phyloP scores from a whole-genome alignment of 2,888 invertebrate genomes.

The Gortyna flavago region DNA sequence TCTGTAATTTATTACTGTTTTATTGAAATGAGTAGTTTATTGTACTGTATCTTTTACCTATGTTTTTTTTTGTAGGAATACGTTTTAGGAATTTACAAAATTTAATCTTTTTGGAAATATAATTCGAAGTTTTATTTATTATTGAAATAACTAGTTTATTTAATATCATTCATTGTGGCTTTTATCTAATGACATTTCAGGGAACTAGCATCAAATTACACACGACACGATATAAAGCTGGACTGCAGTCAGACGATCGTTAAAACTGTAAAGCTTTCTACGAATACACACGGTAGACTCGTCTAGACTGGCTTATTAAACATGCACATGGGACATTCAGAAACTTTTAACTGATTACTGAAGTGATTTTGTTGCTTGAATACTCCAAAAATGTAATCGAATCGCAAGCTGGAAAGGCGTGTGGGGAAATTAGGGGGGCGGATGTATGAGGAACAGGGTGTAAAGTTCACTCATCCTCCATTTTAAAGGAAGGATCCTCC shows the following conservation, averaged over 20 bases:
- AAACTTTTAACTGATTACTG: slow-evolving; percentile 6
- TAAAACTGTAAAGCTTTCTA: not conserved
- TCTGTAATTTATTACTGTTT: not conserved
- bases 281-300: not conserved
- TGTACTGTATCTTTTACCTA: not conserved
- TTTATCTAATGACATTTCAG: no score
- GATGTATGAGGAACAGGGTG: no score
- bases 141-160: not conserved
- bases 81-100: not conserved
- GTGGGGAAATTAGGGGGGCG: no score
- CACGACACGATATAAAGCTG: not conserved
- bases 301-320: not conserved
- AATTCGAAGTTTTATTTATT: not conserved
- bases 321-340: not conserved
- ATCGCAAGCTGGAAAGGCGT: no score
- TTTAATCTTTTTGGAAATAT: not conserved
- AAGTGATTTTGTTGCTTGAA: not conserved
- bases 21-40: not conserved
- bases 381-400: no score
- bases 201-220: not conserved
- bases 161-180: not conserved
- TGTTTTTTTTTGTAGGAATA: not conserved
- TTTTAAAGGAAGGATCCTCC: no score
- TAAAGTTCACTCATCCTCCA: no score
- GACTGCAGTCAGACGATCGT: not conserved